These are phyloP conservation scores for Glyphotaelius pellucidus DNA, from an alignment of 2,888 invertebrate genomes.

Conservation along the genomic window DNA sequence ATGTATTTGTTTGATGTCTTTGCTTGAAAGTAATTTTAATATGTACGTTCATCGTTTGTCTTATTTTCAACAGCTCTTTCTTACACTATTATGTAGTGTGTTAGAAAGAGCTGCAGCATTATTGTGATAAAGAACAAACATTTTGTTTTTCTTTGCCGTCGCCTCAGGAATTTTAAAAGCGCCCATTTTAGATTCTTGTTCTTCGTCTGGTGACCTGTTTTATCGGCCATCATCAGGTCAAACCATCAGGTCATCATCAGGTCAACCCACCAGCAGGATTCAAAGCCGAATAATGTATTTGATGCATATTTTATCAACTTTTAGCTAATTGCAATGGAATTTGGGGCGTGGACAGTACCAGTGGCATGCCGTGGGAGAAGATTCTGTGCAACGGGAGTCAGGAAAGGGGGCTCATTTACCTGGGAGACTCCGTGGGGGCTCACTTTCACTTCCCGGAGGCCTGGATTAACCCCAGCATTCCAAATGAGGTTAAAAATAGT, in stretches of 20 bases:
- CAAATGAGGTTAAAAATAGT: constrained; percentile 68
- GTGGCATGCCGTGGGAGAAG: constrained; percentile 68
- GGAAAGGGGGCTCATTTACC: constrained; percentile 68
- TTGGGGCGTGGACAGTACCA: constrained; percentile 67
- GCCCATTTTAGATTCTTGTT: not conserved
- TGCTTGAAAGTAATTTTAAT: not conserved
- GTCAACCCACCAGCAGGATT: not conserved
- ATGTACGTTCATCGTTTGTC: too few species aligned
- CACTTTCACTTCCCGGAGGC: constrained; percentile 75
- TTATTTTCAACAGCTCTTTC: too few species aligned
- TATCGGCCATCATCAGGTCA: too few species aligned
- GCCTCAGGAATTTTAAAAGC: too few species aligned
- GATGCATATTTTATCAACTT: not conserved
- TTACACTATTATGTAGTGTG: too few species aligned
- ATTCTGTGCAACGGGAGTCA: constrained; percentile 67
- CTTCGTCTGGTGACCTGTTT: not conserved
- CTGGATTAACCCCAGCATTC: constrained; percentile 71
- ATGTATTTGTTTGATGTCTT: not conserved
- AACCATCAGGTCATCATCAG: too few species aligned
- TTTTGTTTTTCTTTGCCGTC: too few species aligned
- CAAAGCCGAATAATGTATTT: not conserved
- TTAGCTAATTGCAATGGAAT: constrained; percentile 70
- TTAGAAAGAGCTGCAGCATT: too few species aligned
- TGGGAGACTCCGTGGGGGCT: constrained; percentile 74
- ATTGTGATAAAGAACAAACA: too few species aligned